Percentiles rank a stretch among this genome's conserved stretches.
Conservation (phyloP, 2,113 vertebrate genomes). For the Notothenia coriiceps region DNA sequence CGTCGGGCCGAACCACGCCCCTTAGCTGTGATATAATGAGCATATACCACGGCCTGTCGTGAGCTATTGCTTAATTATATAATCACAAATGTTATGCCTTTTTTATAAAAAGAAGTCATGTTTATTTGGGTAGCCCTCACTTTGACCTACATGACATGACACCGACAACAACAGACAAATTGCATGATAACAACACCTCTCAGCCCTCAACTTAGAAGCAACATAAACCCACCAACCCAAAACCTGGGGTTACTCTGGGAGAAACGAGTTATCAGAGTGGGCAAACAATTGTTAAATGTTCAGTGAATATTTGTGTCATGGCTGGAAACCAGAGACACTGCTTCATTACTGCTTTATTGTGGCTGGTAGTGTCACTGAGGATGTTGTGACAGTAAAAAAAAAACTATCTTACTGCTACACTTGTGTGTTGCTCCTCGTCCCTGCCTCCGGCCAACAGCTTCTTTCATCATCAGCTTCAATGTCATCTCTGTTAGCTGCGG, state of each 20-base stretch:
- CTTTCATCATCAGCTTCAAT: conserved; percentile 13
- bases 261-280: background rate
- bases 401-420: background rate
- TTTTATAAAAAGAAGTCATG: background rate
- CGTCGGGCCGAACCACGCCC: too few relatives aligned
- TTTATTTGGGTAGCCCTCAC: background rate
- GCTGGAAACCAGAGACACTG: conserved; percentile 19
- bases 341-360: conserved; percentile 16
- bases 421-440: background rate
- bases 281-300: conserved; percentile 39
- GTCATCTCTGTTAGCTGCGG: conserved; percentile 19
- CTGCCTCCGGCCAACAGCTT: conserved; percentile 13
- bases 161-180: background rate
- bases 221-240: conserved; percentile 32
- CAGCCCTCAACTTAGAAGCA: conserved; percentile 4
- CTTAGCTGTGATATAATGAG: too few relatives aligned
- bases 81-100: background rate
- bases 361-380: background rate
- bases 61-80: background rate
- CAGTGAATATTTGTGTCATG: conserved; percentile 60
- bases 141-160: background rate
- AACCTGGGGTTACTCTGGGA: conserved; percentile 13
- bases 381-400: background rate
- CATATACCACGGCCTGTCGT: too few relatives aligned
- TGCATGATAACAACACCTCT: background rate